These are phyloP conservation scores for Rhagium mordax DNA, from an alignment of 2,888 invertebrate genomes.

Conservation along the genomic window DNA sequence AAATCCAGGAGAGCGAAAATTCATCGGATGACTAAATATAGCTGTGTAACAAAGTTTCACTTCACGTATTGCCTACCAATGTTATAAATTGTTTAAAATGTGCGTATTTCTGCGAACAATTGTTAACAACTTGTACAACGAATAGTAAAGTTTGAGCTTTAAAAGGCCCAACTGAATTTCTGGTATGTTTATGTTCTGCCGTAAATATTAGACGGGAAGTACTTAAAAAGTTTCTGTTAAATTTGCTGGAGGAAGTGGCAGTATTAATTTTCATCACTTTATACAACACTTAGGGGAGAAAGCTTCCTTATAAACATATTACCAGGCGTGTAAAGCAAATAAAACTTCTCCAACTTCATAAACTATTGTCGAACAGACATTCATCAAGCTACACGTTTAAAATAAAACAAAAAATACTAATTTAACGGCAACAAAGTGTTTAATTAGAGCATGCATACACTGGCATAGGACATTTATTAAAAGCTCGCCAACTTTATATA, in stretches of 20 bases:
- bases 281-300: slow-evolving; percentile 36
- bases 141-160: slow-evolving; percentile 15
- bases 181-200: slow-evolving; percentile 49
- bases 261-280: slow-evolving; percentile 52
- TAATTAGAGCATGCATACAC: slow-evolving; percentile 10
- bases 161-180: slow-evolving; percentile 18
- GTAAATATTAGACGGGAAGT: slow-evolving; percentile 53
- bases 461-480: not conserved
- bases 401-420: slow-evolving; percentile 9
- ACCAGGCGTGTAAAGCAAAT: slow-evolving; percentile 28
- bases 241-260: slow-evolving; percentile 51
- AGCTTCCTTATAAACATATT: slow-evolving; percentile 36
- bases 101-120: not conserved
- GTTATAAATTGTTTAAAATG: slow-evolving; percentile 12
- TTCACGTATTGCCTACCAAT: too few species aligned
- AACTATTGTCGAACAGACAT: slow-evolving; percentile 34
- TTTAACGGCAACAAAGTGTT: slow-evolving; percentile 5
- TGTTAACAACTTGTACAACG: slow-evolving; percentile 28
- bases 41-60: too few species aligned
- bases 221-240: slow-evolving; percentile 51
- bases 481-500: not conserved
- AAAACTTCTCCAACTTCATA: slow-evolving; percentile 28
- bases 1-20: too few species aligned
- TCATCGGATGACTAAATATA: too few species aligned
- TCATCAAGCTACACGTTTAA: slow-evolving; percentile 20